These are phyloP conservation scores for Cephus runcator DNA, from an alignment of 2,888 invertebrate species.

Conservation along the genomic window DNA sequence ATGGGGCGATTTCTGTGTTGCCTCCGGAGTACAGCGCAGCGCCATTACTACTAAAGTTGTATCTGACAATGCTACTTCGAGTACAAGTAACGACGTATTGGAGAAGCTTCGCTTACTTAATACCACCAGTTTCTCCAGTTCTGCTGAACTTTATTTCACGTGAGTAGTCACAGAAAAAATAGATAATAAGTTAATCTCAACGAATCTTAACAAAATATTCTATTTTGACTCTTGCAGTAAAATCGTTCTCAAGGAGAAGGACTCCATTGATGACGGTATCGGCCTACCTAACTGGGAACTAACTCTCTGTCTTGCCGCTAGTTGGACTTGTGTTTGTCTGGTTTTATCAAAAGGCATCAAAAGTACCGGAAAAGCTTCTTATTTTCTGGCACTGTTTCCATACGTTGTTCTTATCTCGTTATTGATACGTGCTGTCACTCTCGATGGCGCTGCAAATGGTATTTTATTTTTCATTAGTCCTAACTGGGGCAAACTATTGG, in stretches of 20 bases:
- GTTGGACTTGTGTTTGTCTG: conserved; percentile 69
- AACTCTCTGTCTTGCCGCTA: conserved; percentile 66
- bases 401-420: conserved; percentile 72
- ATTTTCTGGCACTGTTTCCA: conserved; percentile 78
- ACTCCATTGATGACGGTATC: conserved; percentile 68
- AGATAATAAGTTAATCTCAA: background rate
- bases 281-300: conserved; percentile 70
- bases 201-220: background rate
- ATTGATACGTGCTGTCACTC: conserved; percentile 71
- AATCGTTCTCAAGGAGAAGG: conserved; percentile 67
- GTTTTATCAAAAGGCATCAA: conserved; percentile 70
- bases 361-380: conserved; percentile 74
- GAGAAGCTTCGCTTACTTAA: background rate
- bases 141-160: background rate
- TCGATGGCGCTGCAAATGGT: conserved; percentile 72
- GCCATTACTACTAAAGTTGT: background rate
- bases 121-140: background rate
- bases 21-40: conserved; percentile 41
- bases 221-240: conserved; percentile 56
- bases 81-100: background rate
- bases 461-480: conserved; percentile 75
- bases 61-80: background rate
- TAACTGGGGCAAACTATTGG: conserved; percentile 73
- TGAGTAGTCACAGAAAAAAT: background rate
- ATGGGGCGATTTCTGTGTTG: conserved; percentile 68